Percentiles rank a stretch among this genome's conserved stretches.
Evolutionary conservation across 2,113 vertebrate species (phyloP).

Genomic region (Ctenomys sociabilis): DNA sequence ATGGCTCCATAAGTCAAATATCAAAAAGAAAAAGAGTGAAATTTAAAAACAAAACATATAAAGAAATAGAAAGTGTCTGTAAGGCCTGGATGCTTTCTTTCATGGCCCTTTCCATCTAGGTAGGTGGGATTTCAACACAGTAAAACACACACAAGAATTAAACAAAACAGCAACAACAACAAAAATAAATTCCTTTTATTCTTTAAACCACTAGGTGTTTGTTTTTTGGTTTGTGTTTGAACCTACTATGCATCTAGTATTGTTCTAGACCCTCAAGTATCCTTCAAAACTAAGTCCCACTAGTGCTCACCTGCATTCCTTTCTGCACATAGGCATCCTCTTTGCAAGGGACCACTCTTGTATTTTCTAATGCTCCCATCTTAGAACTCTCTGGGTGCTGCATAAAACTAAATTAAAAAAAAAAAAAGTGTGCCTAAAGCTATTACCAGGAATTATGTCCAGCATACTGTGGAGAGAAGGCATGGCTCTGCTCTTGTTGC

Average conservation of each 20-base stretch:
- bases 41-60: not conserved
- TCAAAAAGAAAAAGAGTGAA: not conserved
- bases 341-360: not conserved
- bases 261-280: not conserved
- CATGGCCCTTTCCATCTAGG: not conserved
- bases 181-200: not conserved
- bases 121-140: not conserved
- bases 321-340: not conserved
- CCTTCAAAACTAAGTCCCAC: not conserved
- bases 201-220: not conserved
- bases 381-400: slow-evolving; percentile 1
- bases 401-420: slow-evolving; percentile 49
- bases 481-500: not conserved
- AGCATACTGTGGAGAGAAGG: not conserved
- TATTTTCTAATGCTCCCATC: slow-evolving; percentile 37
- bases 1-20: not conserved
- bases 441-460: slow-evolving; percentile 23
- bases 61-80: not conserved
- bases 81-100: not conserved
- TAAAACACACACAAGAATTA: no score
- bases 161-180: not conserved
- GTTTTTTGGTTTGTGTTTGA: not conserved
- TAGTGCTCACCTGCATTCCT: not conserved
- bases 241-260: not conserved
- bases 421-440: slow-evolving; percentile 2